Conservation (phyloP, 2,113 vertebrate species). For the Dromiciops gliroides region DNA sequence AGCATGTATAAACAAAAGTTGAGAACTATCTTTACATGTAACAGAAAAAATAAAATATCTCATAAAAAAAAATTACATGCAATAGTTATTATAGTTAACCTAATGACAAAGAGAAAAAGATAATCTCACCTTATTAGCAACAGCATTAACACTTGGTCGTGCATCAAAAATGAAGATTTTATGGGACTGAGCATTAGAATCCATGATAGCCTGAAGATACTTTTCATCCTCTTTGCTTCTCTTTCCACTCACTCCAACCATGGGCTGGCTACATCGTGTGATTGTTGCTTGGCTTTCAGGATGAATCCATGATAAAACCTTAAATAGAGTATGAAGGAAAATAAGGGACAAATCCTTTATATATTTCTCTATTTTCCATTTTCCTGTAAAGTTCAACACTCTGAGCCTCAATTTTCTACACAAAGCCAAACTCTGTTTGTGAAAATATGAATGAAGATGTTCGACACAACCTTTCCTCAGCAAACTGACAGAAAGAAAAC, state of each 20-base stretch:
- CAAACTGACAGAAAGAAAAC: constrained; percentile 6
- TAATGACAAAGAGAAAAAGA: constrained; percentile 22
- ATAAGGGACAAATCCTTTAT: neutral
- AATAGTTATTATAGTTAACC: neutral
- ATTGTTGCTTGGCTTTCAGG: constrained; percentile 97
- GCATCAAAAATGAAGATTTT: constrained; percentile 99
- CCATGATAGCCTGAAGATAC: constrained; percentile 97
- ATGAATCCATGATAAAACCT: constrained; percentile 99
- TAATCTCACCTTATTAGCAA: constrained; percentile 93
- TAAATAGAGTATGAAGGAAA: neutral
- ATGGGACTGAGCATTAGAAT: constrained; percentile 98
- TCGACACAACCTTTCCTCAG: constrained; percentile 27
- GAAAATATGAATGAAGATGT: neutral
- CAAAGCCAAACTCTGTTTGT: neutral
- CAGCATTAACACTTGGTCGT: constrained; percentile 94
- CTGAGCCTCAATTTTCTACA: constrained; percentile 21
- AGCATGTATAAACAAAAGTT: no score
- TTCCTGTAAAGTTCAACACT: constrained; percentile 4
- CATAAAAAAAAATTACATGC: no score
- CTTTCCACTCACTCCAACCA: constrained; percentile 95
- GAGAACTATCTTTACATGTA: no score
- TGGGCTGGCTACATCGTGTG: constrained; percentile 95
- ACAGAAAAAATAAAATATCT: no score
- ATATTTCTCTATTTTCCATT: neutral
- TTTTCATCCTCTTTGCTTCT: constrained; percentile 98